phyloP scores from a whole-genome alignment of 2,797 vertebrate species.

The Hypotaenidia philippensis region DNA sequence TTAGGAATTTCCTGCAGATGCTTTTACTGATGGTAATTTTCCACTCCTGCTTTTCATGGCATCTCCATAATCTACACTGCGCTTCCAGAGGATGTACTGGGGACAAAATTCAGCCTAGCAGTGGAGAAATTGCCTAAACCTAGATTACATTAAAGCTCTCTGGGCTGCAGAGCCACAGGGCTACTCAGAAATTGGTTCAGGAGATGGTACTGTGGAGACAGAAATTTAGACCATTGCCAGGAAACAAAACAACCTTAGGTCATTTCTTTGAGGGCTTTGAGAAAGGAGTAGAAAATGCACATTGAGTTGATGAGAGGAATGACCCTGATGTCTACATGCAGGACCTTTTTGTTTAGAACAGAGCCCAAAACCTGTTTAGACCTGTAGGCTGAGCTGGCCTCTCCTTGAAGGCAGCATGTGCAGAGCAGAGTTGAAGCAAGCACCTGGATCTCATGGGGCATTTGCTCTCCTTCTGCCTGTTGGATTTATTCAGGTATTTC shows the following conservation, averaged over 20 bases:
- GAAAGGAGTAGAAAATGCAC: not conserved
- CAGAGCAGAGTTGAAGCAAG: not conserved
- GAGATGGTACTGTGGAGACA: not conserved
- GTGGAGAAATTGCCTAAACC: not conserved
- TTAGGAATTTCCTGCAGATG: not conserved
- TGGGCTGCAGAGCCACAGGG: not conserved
- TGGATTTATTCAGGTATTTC: not conserved
- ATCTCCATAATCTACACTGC: not conserved
- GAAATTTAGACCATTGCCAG: not conserved
- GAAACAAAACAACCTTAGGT: not conserved
- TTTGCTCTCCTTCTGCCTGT: not conserved
- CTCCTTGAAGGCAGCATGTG: not conserved
- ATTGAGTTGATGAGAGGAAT: not conserved
- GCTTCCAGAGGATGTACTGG: not conserved
- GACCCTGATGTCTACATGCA: rapidly evolving
- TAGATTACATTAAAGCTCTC: not conserved
- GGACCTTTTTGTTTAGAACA: not conserved
- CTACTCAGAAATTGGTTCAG: not conserved
- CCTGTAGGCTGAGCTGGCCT: not conserved
- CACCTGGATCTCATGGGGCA: rapidly evolving
- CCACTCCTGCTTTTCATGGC: not conserved
- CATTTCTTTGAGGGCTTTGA: not conserved
- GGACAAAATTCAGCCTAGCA: not conserved
- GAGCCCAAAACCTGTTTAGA: not conserved
- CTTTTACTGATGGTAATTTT: slow-evolving; percentile 3